Evolutionary conservation across 2,113 vertebrate species (phyloP), one percentile per base, ranked within the genome.

Genomic region (Poeciliopsis turrubarensis): DNA sequence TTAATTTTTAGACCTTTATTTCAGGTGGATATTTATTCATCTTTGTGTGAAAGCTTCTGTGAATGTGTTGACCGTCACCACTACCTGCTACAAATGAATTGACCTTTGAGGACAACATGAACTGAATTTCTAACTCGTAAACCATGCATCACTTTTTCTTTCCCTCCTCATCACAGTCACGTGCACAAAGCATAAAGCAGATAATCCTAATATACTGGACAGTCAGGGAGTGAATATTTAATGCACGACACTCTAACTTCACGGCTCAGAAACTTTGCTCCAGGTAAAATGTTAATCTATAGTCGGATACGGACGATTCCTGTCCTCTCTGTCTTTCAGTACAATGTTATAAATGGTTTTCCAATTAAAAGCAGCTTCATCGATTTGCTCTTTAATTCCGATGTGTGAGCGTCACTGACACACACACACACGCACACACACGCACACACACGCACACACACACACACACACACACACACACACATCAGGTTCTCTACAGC

Each of bases 361-460:
- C 84, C 81, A 91, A 93, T 89, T 86, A 91, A 90, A 89, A 71
- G 73, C 81, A 72, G 60, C 69, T 84, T 44, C 30, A 89, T 91
- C 1, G 74, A 93, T 89, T 75, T 26, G 10, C 75, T 77, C 67
- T 70, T 69, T 84, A 81, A 90, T 91, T 86, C 85, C 54, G 31
- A 65, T 65, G 63, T 64, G 39, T 82, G 80, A 67, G 61, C 19
- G 47, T 44, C 63, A 37, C 54, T 29, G 7, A 60, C 32, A 17
- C 19, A 13, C 51, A 63, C 22, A 15, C 66, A 11, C 29, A 57
- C 29, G 14, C 17, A 37, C 22, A 39, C 32, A 37, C 64, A 77
- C 70, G 75, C n/a, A 51, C n/a, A 54, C 47, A 77, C 64, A 39
- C 12, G 37, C 64, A 75, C 70, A 75, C 29, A 54, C n/a, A 54